phyloP scores from a whole-genome alignment of 1,140 invertebrate genomes.

The Choristoneura fumiferana region DNA sequence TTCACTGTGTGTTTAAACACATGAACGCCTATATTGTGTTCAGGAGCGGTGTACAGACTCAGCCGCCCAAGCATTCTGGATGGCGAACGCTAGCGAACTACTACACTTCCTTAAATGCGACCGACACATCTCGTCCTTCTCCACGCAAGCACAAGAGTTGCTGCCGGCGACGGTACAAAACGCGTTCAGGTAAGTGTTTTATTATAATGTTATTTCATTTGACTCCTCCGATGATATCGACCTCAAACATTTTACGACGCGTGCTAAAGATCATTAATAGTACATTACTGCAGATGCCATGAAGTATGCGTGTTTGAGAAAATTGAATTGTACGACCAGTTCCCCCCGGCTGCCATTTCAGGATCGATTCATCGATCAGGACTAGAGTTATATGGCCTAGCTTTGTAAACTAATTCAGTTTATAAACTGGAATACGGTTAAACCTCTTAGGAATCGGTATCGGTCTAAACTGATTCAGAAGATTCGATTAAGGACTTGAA shows the following conservation, averaged over 20 bases:
- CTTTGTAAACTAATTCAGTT: too few relatives aligned
- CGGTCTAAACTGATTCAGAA: too few relatives aligned
- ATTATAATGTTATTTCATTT: neutral
- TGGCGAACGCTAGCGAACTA: constrained; percentile 97
- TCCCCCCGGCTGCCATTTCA: neutral
- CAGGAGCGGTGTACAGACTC: constrained; percentile 91
- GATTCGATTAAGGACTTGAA: too few relatives aligned
- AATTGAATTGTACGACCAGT: constrained; percentile 4
- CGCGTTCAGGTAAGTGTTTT: constrained; percentile 83
- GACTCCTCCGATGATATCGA: neutral
- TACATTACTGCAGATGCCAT: too few relatives aligned
- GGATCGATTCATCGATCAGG: neutral
- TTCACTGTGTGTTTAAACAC: too few relatives aligned
- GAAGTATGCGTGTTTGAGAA: too few relatives aligned
- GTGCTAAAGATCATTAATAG: neutral
- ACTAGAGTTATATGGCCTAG: too few relatives aligned
- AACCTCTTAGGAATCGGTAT: too few relatives aligned
- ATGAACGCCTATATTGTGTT: constrained; percentile 19
- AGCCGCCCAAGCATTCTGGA: constrained; percentile 94
- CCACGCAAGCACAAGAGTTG: constrained; percentile 94
- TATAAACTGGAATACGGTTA: too few relatives aligned
- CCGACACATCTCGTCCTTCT: constrained; percentile 94
- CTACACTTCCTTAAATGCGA: constrained; percentile 98
- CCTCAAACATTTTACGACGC: neutral
- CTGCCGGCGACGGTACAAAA: constrained; percentile 95